Conservation (phyloP, 2,797 vertebrate species). For the Poecilia wingei region DNA sequence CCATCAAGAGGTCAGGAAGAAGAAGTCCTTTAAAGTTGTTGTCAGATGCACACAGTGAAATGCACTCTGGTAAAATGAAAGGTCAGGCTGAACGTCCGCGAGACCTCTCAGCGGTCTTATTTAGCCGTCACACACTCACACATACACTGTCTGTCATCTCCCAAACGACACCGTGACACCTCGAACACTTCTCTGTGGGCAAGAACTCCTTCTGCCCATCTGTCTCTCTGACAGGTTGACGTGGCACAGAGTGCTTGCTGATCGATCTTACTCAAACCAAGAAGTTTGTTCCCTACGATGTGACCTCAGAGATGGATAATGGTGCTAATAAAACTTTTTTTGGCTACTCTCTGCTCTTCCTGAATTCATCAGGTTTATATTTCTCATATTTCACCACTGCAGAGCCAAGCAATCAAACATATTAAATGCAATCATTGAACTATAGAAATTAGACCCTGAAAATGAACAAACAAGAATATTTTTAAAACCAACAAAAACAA, state of each 20-base stretch:
- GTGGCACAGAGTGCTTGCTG: constrained; percentile 49
- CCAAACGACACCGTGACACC: constrained; percentile 68
- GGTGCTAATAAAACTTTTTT: constrained; percentile 52
- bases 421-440: not conserved
- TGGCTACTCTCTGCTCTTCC: constrained; percentile 10
- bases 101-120: constrained; percentile 72
- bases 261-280: constrained; percentile 57
- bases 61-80: constrained; percentile 68
- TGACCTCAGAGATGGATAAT: constrained; percentile 65
- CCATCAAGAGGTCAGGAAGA: constrained; percentile 56
- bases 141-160: constrained; percentile 74
- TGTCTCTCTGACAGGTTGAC: constrained; percentile 66
- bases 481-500: not conserved
- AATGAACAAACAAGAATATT: not conserved
- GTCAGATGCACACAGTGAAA: constrained; percentile 66
- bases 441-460: not conserved
- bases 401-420: not conserved
- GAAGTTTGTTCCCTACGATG: constrained; percentile 56
- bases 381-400: constrained; percentile 37
- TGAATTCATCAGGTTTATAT: constrained; percentile 45
- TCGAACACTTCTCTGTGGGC: constrained; percentile 67
- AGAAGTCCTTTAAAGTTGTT: constrained; percentile 65
- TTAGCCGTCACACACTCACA: constrained; percentile 73
- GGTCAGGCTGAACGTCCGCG: constrained; percentile 72
- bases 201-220: constrained; percentile 48